Evolutionary conservation across 2,888 invertebrate species (phyloP).

Genomic region (Drosophila neotestacea): DNA sequence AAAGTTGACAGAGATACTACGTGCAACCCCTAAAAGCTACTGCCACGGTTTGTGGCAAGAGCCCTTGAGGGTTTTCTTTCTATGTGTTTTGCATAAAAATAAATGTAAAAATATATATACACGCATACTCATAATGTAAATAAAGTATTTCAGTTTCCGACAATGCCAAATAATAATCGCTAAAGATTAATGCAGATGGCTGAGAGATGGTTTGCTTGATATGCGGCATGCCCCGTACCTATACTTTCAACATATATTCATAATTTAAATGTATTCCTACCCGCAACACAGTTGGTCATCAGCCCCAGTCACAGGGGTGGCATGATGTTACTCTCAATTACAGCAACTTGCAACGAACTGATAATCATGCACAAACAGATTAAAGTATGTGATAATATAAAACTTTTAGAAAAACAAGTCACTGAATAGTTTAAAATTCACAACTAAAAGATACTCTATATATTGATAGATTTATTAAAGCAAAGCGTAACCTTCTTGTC

Average conservation of each 20-base stretch:
- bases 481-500: neutral
- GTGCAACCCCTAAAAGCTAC: constrained; percentile 61
- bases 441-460: neutral
- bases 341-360: neutral
- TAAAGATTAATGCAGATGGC: constrained; percentile 63
- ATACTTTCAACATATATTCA: constrained; percentile 33
- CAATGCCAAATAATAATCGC: constrained; percentile 38
- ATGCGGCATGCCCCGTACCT: constrained; percentile 11
- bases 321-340: constrained; percentile 11
- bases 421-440: neutral
- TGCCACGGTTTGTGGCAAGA: constrained; percentile 28
- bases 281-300: constrained; percentile 17
- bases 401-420: neutral
- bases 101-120: constrained; percentile 28
- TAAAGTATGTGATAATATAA: constrained; percentile 5
- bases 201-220: constrained; percentile 51
- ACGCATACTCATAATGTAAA: constrained; percentile 34
- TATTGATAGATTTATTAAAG: neutral
- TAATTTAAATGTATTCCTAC: constrained; percentile 61
- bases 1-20: constrained; percentile 35
- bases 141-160: constrained; percentile 34
- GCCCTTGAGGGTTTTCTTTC: constrained; percentile 32
- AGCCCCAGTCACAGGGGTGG: neutral
- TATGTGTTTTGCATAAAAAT: constrained; percentile 46
- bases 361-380: constrained; percentile 13